A percentile compares a stretch with the other conserved stretches of the same genome.
phyloP scores from a whole-genome alignment of 2,113 vertebrate species.

The Lampris megalopsis region DNA sequence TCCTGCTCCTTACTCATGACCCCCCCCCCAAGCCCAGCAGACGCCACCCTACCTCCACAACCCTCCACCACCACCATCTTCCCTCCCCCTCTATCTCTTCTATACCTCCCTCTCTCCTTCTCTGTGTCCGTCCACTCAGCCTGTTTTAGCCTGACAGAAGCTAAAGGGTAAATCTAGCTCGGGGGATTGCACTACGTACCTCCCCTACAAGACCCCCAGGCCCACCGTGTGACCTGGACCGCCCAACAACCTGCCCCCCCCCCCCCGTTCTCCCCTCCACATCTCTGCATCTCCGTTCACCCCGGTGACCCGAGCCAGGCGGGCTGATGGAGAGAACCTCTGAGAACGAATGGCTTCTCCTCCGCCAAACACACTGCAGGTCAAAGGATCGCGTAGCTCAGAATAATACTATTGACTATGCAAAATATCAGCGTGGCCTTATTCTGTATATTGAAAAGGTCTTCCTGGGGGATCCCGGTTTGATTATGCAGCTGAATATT shows the following conservation, averaged over 20 bases:
- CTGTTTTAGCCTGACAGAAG: conserved; percentile 55
- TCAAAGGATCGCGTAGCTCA: conserved; percentile 37
- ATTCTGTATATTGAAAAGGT: not conserved
- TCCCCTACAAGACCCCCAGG: conserved; percentile 42
- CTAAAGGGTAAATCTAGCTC: conserved; percentile 81
- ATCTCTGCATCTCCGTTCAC: conserved; percentile 47
- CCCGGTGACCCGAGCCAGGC: conserved; percentile 51
- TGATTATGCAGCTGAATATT: not conserved
- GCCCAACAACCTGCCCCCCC: conserved; percentile 45
- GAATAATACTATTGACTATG: conserved; percentile 30
- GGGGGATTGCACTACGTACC: conserved; percentile 59
- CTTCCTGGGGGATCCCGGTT: not conserved
- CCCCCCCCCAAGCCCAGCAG: not conserved
- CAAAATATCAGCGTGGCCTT: conserved; percentile 18
- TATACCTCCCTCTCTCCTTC: conserved; percentile 42
- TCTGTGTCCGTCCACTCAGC: conserved; percentile 42
- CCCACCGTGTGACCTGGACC: conserved; percentile 57
- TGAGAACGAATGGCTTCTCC: conserved; percentile 29
- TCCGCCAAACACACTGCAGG: conserved; percentile 25
- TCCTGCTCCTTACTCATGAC: conserved; percentile 35
- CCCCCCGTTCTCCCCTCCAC: conserved; percentile 25
- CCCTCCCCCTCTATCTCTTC: not conserved
- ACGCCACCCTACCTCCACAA: not conserved
- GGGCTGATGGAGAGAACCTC: conserved; percentile 21
- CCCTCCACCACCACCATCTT: conserved; percentile 8